phyloP scores from a whole-genome alignment of 92 coral and sea anemone species.

The Paragorgia papillata region DNA sequence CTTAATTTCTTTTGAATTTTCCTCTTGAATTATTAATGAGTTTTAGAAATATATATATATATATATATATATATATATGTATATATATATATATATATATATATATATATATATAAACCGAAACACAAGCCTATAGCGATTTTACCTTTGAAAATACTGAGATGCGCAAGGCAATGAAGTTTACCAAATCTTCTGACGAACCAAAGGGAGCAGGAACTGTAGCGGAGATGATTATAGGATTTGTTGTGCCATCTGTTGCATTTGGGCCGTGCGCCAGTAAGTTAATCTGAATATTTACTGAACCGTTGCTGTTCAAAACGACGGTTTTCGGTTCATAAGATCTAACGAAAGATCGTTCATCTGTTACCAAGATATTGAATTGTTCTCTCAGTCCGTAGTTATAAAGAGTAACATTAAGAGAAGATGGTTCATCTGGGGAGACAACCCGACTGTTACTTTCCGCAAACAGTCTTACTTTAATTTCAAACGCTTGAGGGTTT shows the following conservation, averaged over 20 bases:
- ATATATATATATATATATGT: too few species aligned
- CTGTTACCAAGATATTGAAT: constrained; percentile 8
- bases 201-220: not conserved
- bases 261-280: not conserved
- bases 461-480: not conserved
- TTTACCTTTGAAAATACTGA: constrained; percentile 33
- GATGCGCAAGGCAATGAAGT: constrained; percentile 12
- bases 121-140: too few species aligned
- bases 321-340: constrained; percentile 1
- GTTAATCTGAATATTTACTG: constrained; percentile 4
- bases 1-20: too few species aligned
- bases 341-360: constrained; percentile 15
- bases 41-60: too few species aligned
- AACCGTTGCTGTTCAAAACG: not conserved
- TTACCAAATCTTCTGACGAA: not conserved
- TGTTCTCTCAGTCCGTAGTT: not conserved
- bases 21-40: too few species aligned
- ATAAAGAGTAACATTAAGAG: not conserved
- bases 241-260: constrained; percentile 4
- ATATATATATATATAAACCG: too few species aligned
- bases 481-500: constrained; percentile 19
- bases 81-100: too few species aligned
- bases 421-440: not conserved
- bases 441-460: constrained; percentile 6
- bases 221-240: constrained; percentile 13